phyloP scores from a whole-genome alignment of 2,113 vertebrate species.

The Psophia crepitans region DNA sequence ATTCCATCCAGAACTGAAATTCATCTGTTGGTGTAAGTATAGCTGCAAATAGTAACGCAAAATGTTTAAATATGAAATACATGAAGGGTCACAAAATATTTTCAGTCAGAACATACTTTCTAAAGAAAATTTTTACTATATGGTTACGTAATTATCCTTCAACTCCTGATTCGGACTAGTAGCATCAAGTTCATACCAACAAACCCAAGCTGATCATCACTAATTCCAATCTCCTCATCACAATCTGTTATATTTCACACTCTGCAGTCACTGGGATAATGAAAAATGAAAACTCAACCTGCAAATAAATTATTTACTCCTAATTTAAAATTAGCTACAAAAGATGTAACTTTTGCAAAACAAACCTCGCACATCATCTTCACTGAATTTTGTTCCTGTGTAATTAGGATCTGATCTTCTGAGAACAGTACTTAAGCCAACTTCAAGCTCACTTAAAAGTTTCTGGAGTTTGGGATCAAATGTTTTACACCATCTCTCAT shows the following conservation, averaged over 20 bases:
- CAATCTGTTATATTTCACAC: neutral
- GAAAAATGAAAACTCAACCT: neutral
- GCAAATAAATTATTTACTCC: neutral
- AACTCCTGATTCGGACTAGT: neutral
- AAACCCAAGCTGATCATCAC: neutral
- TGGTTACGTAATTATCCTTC: neutral
- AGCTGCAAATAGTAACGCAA: conserved; percentile 73
- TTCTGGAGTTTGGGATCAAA: conserved; percentile 93
- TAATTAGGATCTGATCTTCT: conserved; percentile 78
- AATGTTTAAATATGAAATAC: neutral
- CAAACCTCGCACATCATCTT: conserved; percentile 85
- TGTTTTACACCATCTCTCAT: conserved; percentile 88
- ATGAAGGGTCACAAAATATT: neutral
- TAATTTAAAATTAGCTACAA: neutral
- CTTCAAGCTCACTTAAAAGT: conserved; percentile 90
- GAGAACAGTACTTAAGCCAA: conserved; percentile 85
- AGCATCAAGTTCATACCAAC: neutral
- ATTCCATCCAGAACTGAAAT: conserved; percentile 91
- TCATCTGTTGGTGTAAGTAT: conserved; percentile 92
- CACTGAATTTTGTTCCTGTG: conserved; percentile 71
- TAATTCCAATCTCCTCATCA: neutral
- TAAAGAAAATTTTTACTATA: neutral
- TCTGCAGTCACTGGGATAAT: neutral
- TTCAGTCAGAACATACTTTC: neutral
- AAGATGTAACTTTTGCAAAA: neutral